These are phyloP conservation scores for Anthopleura sola DNA, from an alignment of 64 coral and sea anemone species.

Conservation along the genomic window DNA sequence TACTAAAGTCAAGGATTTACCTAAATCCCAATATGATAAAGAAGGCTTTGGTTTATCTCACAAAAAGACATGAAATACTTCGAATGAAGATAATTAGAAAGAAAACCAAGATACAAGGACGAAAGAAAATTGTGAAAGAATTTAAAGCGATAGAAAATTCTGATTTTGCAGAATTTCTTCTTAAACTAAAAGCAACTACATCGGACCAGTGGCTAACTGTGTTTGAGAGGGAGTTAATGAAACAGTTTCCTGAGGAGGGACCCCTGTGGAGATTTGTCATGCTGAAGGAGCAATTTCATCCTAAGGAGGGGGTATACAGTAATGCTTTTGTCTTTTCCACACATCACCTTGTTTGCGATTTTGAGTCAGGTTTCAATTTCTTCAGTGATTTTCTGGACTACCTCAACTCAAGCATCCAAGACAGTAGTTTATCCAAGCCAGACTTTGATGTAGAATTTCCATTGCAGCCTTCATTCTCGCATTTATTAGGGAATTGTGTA, in stretches of 20 bases:
- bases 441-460: not conserved
- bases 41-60: constrained; percentile 30
- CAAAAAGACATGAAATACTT: constrained; percentile 30
- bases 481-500: not conserved
- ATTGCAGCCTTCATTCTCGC: not conserved
- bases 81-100: constrained; percentile 30
- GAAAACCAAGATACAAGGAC: constrained; percentile 19
- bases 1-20: constrained; percentile 23
- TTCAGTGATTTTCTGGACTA: constrained; percentile 41
- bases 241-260: constrained; percentile 38
- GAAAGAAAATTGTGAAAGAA: constrained; percentile 17
- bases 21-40: constrained; percentile 21
- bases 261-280: constrained; percentile 61
- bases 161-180: constrained; percentile 32
- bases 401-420: constrained; percentile 23
- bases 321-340: constrained; percentile 43
- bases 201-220: constrained; percentile 38
- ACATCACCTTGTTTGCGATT: constrained; percentile 40
- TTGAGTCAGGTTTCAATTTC: constrained; percentile 16
- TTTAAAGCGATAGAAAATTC: constrained; percentile 51
- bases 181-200: constrained; percentile 28
- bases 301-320: constrained; percentile 25
- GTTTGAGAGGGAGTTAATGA: constrained; percentile 49
- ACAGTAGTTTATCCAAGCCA: not conserved
- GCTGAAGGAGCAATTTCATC: constrained; percentile 49